Evolutionary conservation across 2,797 vertebrate genomes (phyloP), one percentile per base, ranked within the genome.

Genomic region (Neosilurus mollespiculum): DNA sequence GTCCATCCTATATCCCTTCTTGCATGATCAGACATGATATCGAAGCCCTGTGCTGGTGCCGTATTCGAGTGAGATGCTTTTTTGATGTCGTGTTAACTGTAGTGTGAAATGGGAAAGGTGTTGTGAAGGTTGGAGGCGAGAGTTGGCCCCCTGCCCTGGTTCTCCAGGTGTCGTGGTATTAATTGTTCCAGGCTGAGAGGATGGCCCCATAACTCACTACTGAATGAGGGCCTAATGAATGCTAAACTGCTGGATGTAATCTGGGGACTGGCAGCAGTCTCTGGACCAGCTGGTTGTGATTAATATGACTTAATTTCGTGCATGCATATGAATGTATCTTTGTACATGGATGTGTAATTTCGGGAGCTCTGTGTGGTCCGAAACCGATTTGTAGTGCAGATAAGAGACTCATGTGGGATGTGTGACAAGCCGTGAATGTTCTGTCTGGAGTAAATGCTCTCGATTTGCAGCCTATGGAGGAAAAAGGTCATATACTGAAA

Each of bases 91-190:
- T 81, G 51, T 49, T 16, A 49, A 71, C 76, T 78, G 72, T 59
- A 15, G 72, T 78, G 82, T 79, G 75, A 80, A 86, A 83, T 71
- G 78, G 85, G 37, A 54, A 37, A 37, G 53, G 30, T n/a, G 54
- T 72, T 81, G 54, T 64, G 56, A 64, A 64, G 72, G 58, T 54
- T 77, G 20, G 53, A 62, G 62, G 12, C 66, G 66, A 82, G 67
- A 84, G 51, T 82, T 92, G 82, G 76, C 80, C 12, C 2, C 3
- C 43, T 81, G 80, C 82, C 66, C 66, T 73, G 83, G 88, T 78
- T 88, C 75, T 90, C 86, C 87, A 89, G 90, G 79, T 91, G 67
- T 90, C 89, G 88, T 80, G 92, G 89, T 92, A 94, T 94, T 93
- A 91, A 88, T 93, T 91, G 84, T 90, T 90, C 86, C 85, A 89